phyloP scores from a whole-genome alignment of 2,113 vertebrate genomes.

The Ophthalmolycus amberensis region DNA sequence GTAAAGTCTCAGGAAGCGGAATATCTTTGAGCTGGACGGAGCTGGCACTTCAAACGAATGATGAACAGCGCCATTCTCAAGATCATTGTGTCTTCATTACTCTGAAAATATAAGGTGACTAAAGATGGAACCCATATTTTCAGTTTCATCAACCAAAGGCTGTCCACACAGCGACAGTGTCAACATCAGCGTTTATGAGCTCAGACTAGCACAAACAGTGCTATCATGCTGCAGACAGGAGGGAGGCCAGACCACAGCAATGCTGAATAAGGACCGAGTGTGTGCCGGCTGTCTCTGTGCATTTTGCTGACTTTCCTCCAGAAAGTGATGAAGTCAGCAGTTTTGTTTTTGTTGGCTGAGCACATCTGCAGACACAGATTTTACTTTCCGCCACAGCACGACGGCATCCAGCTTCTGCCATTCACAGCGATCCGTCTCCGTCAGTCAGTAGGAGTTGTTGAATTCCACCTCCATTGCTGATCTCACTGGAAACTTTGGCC shows the following conservation, averaged over 20 bases:
- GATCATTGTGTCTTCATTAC: neutral
- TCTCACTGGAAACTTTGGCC: neutral
- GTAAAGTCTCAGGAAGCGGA: too few species aligned
- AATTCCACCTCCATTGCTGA: neutral
- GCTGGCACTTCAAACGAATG: too few species aligned
- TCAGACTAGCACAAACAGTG: constrained; percentile 46
- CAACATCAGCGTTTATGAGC: constrained; percentile 40
- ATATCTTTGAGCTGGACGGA: too few species aligned
- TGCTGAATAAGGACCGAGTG: constrained; percentile 61
- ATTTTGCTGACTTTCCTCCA: constrained; percentile 50
- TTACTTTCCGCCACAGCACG: constrained; percentile 26
- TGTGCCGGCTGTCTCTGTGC: constrained; percentile 1
- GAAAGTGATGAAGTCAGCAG: constrained; percentile 57
- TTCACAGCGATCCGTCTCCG: neutral
- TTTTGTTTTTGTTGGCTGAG: constrained; percentile 17
- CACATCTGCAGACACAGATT: constrained; percentile 42
- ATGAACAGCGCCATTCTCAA: too few species aligned
- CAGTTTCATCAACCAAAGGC: too few species aligned
- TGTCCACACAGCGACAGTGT: constrained; percentile 1
- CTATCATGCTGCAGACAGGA: constrained; percentile 52
- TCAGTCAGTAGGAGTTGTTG: neutral
- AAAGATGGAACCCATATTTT: too few species aligned
- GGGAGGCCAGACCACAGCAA: constrained; percentile 58
- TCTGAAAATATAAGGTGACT: neutral
- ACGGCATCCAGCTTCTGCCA: neutral